Evolutionary conservation across 2,888 invertebrate genomes (phyloP).

Genomic region (Cerastoderma edule): DNA sequence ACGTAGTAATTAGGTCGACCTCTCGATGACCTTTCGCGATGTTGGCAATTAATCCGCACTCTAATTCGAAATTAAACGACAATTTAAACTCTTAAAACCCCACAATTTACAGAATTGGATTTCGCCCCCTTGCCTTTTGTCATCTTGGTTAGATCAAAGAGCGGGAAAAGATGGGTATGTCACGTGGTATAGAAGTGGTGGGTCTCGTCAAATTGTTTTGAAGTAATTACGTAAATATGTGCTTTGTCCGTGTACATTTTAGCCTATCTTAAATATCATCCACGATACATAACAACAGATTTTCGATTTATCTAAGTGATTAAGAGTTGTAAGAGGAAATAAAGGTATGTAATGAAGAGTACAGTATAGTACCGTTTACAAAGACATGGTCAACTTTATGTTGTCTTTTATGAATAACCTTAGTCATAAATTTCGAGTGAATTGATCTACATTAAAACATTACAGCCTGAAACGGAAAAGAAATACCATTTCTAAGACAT

Average conservation of each 20-base stretch:
- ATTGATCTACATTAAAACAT: too few relatives aligned
- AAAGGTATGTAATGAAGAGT: too few relatives aligned
- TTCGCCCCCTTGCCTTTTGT: conserved; percentile 38
- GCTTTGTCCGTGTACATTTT: neutral
- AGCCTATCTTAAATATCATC: neutral
- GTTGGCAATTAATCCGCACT: conserved; percentile 12
- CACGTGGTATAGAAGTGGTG: conserved; percentile 26
- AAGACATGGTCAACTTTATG: too few relatives aligned
- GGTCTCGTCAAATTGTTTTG: conserved; percentile 13
- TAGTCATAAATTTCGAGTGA: too few relatives aligned
- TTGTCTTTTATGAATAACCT: too few relatives aligned
- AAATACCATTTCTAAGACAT: too few relatives aligned
- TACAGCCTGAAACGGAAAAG: too few relatives aligned
- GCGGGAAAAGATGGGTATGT: conserved; percentile 14
- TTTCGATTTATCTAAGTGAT: too few relatives aligned
- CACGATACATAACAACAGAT: too few relatives aligned
- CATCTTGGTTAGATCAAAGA: conserved; percentile 43
- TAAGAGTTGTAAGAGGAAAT: too few relatives aligned
- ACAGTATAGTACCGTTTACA: too few relatives aligned
- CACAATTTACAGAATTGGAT: conserved; percentile 56
- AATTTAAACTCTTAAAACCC: conserved; percentile 25
- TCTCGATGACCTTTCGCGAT: neutral
- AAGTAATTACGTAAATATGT: conserved; percentile 21
- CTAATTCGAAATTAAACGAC: conserved; percentile 18
- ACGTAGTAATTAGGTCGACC: conserved; percentile 6